Evolutionary conservation across 2,888 invertebrate species (phyloP), one percentile per base, ranked within the genome.

Genomic region (Lymantria monacha): DNA sequence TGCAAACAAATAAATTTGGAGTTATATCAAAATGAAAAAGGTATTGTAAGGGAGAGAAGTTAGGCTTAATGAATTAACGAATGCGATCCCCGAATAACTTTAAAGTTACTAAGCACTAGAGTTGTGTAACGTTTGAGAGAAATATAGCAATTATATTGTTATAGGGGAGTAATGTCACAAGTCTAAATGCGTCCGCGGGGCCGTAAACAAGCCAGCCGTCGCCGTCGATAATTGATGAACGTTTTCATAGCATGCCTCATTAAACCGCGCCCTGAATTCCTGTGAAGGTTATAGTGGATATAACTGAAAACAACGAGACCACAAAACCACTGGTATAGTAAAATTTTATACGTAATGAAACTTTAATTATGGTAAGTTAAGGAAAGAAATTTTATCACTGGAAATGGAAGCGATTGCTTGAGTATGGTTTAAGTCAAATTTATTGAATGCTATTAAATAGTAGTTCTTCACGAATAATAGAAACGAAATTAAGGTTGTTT

Each of bases 221-320:
- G 76, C 83, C 77, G 82, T 82, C 88, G 89, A 88, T 90, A 90
- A 91, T 90, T 89, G 89, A 89, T 83, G 84, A 83, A 83, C 87
- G 82, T 85, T 89, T 85, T 84, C 87, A 83, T 87, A 77, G 76
- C 79, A 78, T 70, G 74, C 83, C 85, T 91, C 89, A 87, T 91
- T 90, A 90, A 83, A 85, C 80, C 79, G 79, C 81, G 89, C 85
- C 83, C 87, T 83, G 83, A 79, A 89, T 87, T 80, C 74, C 64
- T 72, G 66, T 74, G 86, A 88, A 89, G 90, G 89, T 83, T 83
- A 80, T 69, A 67, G 70, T 66, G 63, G 75, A 77, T 79, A 79
- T 76, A 76, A 74, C 74, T 73, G 66, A 73, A 22, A 75, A 72
- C 71, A 69, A 72, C n/a, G 73, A 67, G 66, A 58, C 66, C 59